Conservation (phyloP, 2,113 vertebrate species). For the Ceyx margarethae region DNA sequence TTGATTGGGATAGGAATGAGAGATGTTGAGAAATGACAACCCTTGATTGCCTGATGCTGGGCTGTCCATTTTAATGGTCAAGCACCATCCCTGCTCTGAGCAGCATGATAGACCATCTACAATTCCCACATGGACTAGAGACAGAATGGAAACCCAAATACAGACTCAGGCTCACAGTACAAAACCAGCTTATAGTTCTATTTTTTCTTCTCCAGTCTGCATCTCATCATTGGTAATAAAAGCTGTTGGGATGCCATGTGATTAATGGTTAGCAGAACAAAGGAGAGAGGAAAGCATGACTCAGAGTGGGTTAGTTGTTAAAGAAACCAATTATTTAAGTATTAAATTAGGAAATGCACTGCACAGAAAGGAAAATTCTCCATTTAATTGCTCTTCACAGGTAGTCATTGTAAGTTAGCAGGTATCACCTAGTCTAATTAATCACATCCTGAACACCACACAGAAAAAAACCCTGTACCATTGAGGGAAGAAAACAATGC, state of each 20-base stretch:
- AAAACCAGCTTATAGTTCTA: not conserved
- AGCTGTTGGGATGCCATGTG: not conserved
- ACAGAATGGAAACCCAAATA: not conserved
- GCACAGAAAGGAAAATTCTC: not conserved
- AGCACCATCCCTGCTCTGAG: not conserved
- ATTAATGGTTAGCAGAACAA: not conserved
- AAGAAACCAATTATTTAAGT: conserved; percentile 7
- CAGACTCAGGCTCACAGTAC: not conserved
- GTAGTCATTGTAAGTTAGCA: not conserved
- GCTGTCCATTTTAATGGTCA: not conserved
- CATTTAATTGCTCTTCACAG: not conserved
- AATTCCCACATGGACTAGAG: not conserved
- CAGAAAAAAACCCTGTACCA: not conserved
- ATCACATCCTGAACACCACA: not conserved
- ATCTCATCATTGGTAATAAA: not conserved
- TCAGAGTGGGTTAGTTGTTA: conserved; percentile 7
- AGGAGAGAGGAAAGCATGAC: not conserved
- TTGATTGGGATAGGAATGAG: not conserved
- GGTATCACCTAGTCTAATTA: not conserved
- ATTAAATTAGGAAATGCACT: conserved; percentile 10
- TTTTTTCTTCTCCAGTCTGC: not conserved
- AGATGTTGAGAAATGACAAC: not conserved
- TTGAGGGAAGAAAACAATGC: not conserved
- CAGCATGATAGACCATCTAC: not conserved
- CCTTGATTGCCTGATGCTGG: not conserved